Conservation (phyloP, 2,113 vertebrate genomes). For the Eulemur rufifrons region DNA sequence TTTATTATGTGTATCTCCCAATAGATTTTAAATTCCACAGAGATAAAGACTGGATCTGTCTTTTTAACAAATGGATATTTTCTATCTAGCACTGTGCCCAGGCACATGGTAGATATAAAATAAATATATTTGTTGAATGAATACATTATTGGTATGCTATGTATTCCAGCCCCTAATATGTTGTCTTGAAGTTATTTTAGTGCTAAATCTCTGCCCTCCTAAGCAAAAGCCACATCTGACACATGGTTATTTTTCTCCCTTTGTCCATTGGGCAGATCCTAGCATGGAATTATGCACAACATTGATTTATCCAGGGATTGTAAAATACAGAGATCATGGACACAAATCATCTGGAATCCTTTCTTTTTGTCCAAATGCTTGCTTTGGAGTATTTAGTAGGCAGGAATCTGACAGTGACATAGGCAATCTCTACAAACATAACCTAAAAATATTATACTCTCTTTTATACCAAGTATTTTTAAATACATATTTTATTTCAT, state of each 20-base stretch:
- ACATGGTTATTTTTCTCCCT: neutral
- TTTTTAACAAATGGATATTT: neutral
- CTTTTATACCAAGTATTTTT: neutral
- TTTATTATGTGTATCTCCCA: neutral
- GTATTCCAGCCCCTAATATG: neutral
- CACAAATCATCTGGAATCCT: neutral
- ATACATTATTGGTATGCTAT: neutral
- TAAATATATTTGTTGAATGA: neutral
- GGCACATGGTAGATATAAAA: neutral
- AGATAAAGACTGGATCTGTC: neutral
- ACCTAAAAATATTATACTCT: neutral
- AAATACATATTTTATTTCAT: neutral
- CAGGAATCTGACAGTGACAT: neutral
- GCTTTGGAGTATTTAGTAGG: neutral
- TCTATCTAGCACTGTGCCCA: neutral
- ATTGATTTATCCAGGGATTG: neutral
- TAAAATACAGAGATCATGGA: neutral
- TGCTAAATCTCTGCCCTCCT: neutral
- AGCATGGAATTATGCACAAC: neutral
- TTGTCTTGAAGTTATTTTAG: neutral
- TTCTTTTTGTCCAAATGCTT: neutral
- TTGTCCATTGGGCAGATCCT: neutral
- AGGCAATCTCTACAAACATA: neutral
- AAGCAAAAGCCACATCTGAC: neutral
- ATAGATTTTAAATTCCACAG: neutral